Percentiles rank a stretch among this genome's conserved stretches.
Conservation (phyloP, 92 coral and sea anemone species). For the Phymanthus crucifer region DNA sequence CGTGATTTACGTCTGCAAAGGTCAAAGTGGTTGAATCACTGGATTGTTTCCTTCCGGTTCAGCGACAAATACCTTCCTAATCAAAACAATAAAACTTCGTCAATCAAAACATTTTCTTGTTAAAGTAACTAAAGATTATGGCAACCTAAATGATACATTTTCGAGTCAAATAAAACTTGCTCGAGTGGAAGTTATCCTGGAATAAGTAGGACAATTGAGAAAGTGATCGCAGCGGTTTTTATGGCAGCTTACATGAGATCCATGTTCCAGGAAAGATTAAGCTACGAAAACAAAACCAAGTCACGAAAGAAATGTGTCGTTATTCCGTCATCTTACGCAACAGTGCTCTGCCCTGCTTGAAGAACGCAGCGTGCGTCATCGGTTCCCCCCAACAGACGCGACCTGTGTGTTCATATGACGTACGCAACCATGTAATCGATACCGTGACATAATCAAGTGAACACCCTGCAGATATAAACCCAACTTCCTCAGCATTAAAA, state of each 20-base stretch:
- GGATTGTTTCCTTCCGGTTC: conserved; percentile 37
- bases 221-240: neutral
- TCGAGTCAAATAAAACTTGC: neutral
- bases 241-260: neutral
- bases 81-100: conserved; percentile 14
- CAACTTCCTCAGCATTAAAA: neutral
- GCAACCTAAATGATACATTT: neutral
- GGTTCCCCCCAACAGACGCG: conserved; percentile 33
- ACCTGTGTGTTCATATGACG: conserved; percentile 22
- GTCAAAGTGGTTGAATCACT: conserved; percentile 32
- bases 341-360: conserved; percentile 15
- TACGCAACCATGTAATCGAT: conserved; percentile 5
- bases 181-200: neutral
- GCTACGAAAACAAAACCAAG: conserved; percentile 18
- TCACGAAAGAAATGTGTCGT: conserved; percentile 18
- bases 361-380: conserved; percentile 19
- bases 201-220: neutral
- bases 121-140: neutral
- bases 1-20: conserved; percentile 24
- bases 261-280: conserved; percentile 21
- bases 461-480: conserved; percentile 4
- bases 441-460: conserved; percentile 3
- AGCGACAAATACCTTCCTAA: conserved; percentile 31
- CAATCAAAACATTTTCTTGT: neutral
- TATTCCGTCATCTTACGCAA: conserved; percentile 24